Evolutionary conservation across 2,113 vertebrate genomes (phyloP), one percentile per base, ranked within the genome.

Genomic region (Mus spicilegus): DNA sequence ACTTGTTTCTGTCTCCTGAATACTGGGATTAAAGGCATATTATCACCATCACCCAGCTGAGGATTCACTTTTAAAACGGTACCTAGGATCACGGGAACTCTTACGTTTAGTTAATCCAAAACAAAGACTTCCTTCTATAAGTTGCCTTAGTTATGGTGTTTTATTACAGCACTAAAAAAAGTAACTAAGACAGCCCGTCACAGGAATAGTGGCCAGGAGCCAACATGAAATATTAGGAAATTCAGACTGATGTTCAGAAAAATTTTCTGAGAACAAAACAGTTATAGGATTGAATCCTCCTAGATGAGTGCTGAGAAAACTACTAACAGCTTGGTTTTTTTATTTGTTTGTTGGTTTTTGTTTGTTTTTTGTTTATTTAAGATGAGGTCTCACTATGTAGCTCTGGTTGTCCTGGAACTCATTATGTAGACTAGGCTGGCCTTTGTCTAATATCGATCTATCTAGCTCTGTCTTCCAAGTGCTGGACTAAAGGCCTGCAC

Each of bases 191-290:
- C 51, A 51, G 51, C 51, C 51, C 6, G 51, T 8, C 51, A 51
- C 28, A 77, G 26, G 73, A 95, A 61, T 22, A 77, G 42, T 72
- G 42, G 70, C 3, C 9, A 46, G 69, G 67, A 93, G n/a, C 49
- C 30, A 63, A 30, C 28, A 61, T 67, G n/a, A 78, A 46, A 73
- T 65, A 42, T 51, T 78, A 89, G 80, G 39, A 65, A 69, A 63
- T 28, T 92, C 14, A 49, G 54, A 58, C 24, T 36, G 19, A 78
- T 78, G 30, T 46, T 72, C 72, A 94, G 89, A 92, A 82, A 80
- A 61, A 19, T 56, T 87, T 87, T 63, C 76, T n/a, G 75, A 56
- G 46, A 90, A 69, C 75, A 81, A 70, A 95, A 91, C 85, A 61
- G 30, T 75, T 67, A 77, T 10, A 17, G 56, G 56, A 26, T 76